phyloP scores from a whole-genome alignment of 1,140 invertebrate species.

The Himalopsyche phryganea region DNA sequence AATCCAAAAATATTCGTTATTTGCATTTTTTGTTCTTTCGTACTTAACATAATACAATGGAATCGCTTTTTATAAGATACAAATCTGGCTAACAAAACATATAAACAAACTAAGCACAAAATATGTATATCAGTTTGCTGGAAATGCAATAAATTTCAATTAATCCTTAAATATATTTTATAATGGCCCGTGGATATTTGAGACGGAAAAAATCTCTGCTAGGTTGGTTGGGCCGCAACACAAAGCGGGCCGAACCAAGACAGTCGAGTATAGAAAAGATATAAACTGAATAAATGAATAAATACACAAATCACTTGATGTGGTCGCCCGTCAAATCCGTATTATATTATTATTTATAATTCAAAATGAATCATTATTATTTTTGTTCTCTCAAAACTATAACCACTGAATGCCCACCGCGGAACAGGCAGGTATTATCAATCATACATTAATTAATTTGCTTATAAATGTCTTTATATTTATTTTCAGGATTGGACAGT shows the following conservation, averaged over 20 bases:
- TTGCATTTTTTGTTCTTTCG: too few relatives aligned
- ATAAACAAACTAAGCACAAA: too few relatives aligned
- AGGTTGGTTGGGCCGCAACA: background rate
- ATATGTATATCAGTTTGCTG: too few relatives aligned
- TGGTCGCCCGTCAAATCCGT: background rate
- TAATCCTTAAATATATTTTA: background rate
- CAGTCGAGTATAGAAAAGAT: background rate
- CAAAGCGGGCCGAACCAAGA: background rate
- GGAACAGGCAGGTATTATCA: too few relatives aligned
- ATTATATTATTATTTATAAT: background rate
- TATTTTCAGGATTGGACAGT: too few relatives aligned
- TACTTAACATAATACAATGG: too few relatives aligned
- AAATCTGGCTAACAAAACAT: too few relatives aligned
- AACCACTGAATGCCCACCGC: background rate
- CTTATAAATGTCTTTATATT: too few relatives aligned
- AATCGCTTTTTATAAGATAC: too few relatives aligned
- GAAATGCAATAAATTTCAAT: conserved; percentile 2
- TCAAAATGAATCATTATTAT: background rate
- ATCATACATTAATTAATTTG: too few relatives aligned
- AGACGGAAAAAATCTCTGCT: background rate
- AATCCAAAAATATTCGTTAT: too few relatives aligned
- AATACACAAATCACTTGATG: background rate
- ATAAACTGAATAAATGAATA: conserved; percentile 2
- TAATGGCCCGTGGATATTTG: background rate
- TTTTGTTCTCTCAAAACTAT: background rate